Conservation (phyloP, 2,797 vertebrate genomes). For the Artibeus jamaicensis region DNA sequence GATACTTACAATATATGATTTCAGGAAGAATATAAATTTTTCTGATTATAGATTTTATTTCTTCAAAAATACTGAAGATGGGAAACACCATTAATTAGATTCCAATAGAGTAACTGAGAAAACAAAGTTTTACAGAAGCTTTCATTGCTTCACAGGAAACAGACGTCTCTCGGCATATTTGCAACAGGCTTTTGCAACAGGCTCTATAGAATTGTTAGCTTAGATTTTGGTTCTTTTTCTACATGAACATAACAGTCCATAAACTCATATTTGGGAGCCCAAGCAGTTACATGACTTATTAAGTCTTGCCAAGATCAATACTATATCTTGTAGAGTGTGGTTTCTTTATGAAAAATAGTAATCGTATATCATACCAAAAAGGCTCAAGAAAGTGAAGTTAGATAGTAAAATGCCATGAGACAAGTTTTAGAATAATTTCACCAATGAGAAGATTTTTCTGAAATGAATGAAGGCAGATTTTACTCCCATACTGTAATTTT, state of each 20-base stretch:
- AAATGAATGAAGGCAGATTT: slow-evolving; percentile 38
- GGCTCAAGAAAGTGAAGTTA: not conserved
- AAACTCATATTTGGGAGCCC: slow-evolving; percentile 58
- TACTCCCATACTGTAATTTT: not conserved
- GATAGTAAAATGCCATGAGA: slow-evolving; percentile 21
- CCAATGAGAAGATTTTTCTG: not conserved
- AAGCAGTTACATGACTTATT: slow-evolving; percentile 30
- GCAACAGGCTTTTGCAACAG: not conserved
- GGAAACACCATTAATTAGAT: not conserved
- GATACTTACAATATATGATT: not conserved
- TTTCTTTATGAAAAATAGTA: slow-evolving; percentile 9
- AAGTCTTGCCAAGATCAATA: slow-evolving; percentile 42
- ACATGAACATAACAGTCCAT: not conserved
- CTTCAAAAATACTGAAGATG: slow-evolving; percentile 16
- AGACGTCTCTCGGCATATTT: not conserved
- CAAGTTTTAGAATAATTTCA: slow-evolving; percentile 17
- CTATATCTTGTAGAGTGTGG: not conserved
- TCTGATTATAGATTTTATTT: not conserved
- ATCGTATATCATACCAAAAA: slow-evolving; percentile 30
- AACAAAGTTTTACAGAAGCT: not conserved
- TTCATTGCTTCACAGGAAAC: slow-evolving; percentile 10
- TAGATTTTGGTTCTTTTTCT: not conserved
- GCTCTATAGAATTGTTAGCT: slow-evolving; percentile 24
- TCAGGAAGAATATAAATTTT: slow-evolving; percentile 9
- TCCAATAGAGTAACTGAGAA: not conserved